phyloP scores from a whole-genome alignment of 2,888 invertebrate genomes.

The Brassicogethes aeneus region DNA sequence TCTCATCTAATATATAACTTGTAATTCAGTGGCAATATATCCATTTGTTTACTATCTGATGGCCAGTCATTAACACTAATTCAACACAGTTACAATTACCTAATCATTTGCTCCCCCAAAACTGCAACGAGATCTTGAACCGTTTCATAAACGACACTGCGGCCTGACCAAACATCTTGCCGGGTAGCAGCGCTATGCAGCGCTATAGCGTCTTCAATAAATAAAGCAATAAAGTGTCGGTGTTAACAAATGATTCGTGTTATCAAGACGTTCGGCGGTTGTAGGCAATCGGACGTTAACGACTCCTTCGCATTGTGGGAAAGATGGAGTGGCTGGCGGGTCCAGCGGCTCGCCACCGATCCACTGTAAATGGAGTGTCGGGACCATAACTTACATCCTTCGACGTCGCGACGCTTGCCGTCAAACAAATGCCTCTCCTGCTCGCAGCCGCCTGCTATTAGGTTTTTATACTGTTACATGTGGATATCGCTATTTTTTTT shows the following conservation, averaged over 20 bases:
- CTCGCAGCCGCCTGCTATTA: not conserved
- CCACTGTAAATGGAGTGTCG: conserved; percentile 51
- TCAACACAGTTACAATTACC: too few relatives aligned
- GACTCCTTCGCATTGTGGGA: conserved; percentile 31
- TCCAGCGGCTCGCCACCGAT: conserved; percentile 46
- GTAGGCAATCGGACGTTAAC: conserved; percentile 32
- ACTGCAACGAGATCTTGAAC: not conserved
- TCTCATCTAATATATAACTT: too few relatives aligned
- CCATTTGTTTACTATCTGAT: too few relatives aligned
- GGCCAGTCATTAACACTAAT: too few relatives aligned
- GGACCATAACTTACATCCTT: conserved; percentile 45
- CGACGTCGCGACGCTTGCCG: conserved; percentile 28
- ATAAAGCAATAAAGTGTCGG: conserved; percentile 31
- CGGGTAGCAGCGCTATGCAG: too few relatives aligned
- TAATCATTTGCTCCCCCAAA: not conserved
- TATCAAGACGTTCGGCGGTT: conserved; percentile 38
- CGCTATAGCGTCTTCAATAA: conserved; percentile 19
- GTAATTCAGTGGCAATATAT: too few relatives aligned
- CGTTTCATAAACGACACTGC: not conserved
- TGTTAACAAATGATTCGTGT: conserved; percentile 33
- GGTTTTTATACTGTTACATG: too few relatives aligned
- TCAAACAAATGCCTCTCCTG: not conserved
- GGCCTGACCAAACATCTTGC: too few relatives aligned
- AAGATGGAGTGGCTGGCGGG: conserved; percentile 45
- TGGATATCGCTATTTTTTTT: too few relatives aligned